phyloP scores from a whole-genome alignment of 2,113 vertebrate species.

The Chamaea fasciata region DNA sequence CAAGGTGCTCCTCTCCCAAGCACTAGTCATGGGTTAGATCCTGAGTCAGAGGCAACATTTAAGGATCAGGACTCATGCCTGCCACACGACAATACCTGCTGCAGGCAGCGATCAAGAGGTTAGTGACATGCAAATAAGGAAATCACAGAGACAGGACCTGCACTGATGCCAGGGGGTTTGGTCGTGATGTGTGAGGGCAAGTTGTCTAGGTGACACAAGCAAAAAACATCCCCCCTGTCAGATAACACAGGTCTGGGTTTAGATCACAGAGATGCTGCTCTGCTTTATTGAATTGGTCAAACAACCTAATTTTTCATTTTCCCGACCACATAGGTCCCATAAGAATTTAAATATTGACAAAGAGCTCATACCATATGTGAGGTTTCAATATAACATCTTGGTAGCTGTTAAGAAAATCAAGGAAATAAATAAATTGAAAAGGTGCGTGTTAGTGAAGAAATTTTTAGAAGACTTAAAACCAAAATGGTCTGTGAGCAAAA shows the following conservation, averaged over 20 bases:
- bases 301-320: neutral
- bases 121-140: neutral
- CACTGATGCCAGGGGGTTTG: neutral
- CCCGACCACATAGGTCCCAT: rapidly evolving
- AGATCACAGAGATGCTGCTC: neutral
- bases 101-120: neutral
- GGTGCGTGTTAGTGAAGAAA: neutral
- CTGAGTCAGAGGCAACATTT: neutral
- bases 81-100: neutral
- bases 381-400: neutral
- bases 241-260: neutral
- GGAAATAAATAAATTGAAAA: neutral
- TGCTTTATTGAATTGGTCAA: neutral
- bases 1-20: neutral
- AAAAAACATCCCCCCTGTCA: neutral
- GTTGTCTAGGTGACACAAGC: neutral
- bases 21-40: rapidly evolving
- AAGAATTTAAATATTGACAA: neutral
- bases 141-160: neutral
- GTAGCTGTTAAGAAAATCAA: neutral
- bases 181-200: neutral
- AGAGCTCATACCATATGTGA: neutral
- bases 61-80: neutral
- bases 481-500: neutral
- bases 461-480: neutral